Conservation (phyloP, 2,888 invertebrate genomes). For the Diarsia mendica region DNA sequence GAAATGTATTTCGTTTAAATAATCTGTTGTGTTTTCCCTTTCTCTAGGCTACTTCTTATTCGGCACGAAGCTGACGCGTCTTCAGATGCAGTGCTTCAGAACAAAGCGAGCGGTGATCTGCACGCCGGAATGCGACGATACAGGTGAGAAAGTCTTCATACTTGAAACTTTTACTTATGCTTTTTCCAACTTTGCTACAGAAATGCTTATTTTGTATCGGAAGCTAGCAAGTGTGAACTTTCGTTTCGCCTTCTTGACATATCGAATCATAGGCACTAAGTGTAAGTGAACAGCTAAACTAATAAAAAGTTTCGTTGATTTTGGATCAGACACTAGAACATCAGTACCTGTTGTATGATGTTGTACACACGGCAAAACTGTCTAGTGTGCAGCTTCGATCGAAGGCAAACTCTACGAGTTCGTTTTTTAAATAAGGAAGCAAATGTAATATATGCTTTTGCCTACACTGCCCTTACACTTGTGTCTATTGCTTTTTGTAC, state of each 20-base stretch:
- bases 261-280: background rate
- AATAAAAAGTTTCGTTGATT: background rate
- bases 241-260: background rate
- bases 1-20: background rate
- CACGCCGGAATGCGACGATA: slow-evolving; percentile 88
- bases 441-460: background rate
- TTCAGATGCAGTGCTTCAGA: slow-evolving; percentile 87
- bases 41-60: slow-evolving; percentile 86
- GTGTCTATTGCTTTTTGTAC: background rate
- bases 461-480: background rate
- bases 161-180: background rate
- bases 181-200: background rate
- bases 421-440: background rate
- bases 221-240: background rate
- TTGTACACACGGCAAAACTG: slow-evolving; percentile 12
- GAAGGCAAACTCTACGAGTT: background rate
- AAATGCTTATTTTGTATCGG: background rate
- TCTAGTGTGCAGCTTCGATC: background rate
- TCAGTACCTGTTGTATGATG: background rate
- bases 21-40: background rate
- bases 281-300: background rate
- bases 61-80: slow-evolving; percentile 84
- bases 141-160: slow-evolving; percentile 72
- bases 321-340: background rate
- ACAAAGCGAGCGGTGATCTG: slow-evolving; percentile 83